Percentiles rank a stretch among this genome's conserved stretches.
Conservation (phyloP, 2,113 vertebrate genomes). For the Oenanthe oenanthe region DNA sequence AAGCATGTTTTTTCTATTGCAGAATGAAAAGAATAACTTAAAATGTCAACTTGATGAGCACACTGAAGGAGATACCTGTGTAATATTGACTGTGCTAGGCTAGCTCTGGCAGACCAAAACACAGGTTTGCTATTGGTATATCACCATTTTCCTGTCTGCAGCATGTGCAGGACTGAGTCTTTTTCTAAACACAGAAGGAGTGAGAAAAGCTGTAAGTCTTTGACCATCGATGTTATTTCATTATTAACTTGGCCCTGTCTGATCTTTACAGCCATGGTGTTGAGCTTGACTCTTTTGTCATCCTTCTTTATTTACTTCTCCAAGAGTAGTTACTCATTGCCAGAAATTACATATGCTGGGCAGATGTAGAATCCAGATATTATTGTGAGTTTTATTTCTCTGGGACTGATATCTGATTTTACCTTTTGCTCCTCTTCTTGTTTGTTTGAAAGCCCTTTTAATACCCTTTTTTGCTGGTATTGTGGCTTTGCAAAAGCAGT, state of each 20-base stretch:
- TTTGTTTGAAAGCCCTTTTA: not conserved
- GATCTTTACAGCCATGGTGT: not conserved
- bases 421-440: not conserved
- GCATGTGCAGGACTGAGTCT: not conserved
- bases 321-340: constrained; percentile 24
- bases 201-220: not conserved
- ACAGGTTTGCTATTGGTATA: not conserved
- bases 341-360: constrained; percentile 60
- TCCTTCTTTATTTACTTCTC: constrained; percentile 37
- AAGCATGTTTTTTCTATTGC: not conserved
- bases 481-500: not conserved
- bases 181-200: not conserved
- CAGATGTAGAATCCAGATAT: constrained; percentile 59
- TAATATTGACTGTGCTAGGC: not conserved
- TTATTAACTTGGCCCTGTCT: constrained; percentile 26
- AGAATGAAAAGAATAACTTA: not conserved
- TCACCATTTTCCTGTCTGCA: not conserved
- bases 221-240: not conserved
- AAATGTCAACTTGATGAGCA: not conserved
- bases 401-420: not conserved
- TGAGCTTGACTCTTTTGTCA: constrained; percentile 47
- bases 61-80: not conserved
- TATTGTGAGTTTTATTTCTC: constrained; percentile 30
- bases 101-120: not conserved
- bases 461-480: not conserved